Evolutionary conservation across 2,113 vertebrate species (phyloP), one percentile per base, ranked within the genome.

Genomic region (Microtus montanus): DNA sequence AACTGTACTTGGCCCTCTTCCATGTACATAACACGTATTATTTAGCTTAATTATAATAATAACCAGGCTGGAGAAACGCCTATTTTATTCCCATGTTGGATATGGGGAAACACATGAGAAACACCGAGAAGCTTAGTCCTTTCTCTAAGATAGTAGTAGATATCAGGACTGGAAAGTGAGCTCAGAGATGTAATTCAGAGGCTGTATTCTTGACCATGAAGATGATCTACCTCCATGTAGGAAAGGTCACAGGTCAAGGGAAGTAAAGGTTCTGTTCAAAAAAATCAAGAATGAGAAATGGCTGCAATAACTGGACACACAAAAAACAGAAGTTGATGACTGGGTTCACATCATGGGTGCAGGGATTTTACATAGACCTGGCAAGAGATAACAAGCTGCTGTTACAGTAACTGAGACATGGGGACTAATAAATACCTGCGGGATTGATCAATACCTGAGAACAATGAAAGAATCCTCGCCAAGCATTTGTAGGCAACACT

Each of bases 1-100:
- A n/a, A 44, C 63, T 7, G 22, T 61, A 49, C 20, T 61, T 49
- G 61, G 44, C 38, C 26, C 68, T 61, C 0, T 44, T 90, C 58
- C 35, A 78, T 41, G 15, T 30, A 35, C 15, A 54, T 20, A 30
- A 66, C 35, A 63, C 19, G 1, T 54, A 73, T 35, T 47, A 35
- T 89, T 38, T 70, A 15, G 64, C 66, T 82, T 66, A 66, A 78
- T 86, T 54, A 74, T 83, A 61, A 92, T 68, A 88, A 92, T 73
- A 86, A 44, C 47, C 35, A 64, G n/a, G 41, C 1, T 77, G 74
- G 41, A 95, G 33, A 83, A 33, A 3, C 79, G 49, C 74, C 78
- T 63, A 15, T 75, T 97, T 89, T 82, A 35, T 66, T 41, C 8
- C 9, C 20, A 44, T 52, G 89, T 82, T 89, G 80, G 11, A 86